Evolutionary conservation across 1,140 invertebrate species (phyloP).

Genomic region (Listronotus bonariensis): DNA sequence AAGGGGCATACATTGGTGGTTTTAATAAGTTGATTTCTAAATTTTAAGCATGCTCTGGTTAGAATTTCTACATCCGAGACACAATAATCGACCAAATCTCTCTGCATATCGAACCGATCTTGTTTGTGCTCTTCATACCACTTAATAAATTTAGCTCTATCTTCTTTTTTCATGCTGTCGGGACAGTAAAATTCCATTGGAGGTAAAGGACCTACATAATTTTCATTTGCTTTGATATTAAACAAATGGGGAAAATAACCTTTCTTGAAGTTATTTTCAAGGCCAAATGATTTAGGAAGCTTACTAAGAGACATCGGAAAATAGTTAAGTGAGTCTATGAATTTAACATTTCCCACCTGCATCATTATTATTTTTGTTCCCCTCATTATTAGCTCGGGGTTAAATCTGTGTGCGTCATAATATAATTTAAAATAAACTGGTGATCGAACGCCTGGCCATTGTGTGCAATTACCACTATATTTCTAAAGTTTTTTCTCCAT

Average conservation of each 20-base stretch:
- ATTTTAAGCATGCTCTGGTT: slow-evolving; percentile 21
- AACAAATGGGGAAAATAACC: slow-evolving; percentile 18
- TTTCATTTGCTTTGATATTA: slow-evolving; percentile 7
- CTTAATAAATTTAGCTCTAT: slow-evolving; percentile 23
- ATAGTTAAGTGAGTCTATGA: slow-evolving; percentile 26
- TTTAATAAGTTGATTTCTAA: slow-evolving; percentile 19
- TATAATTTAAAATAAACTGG: slow-evolving; percentile 17
- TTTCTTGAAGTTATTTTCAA: slow-evolving; percentile 10
- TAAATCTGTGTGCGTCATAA: slow-evolving; percentile 9
- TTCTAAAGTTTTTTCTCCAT: slow-evolving; percentile 12
- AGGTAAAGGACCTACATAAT: slow-evolving; percentile 8
- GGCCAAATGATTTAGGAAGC: slow-evolving; percentile 7
- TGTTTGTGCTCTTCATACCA: slow-evolving; percentile 30
- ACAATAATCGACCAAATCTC: slow-evolving; percentile 40
- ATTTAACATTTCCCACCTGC: slow-evolving; percentile 10
- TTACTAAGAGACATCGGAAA: slow-evolving; percentile 23
- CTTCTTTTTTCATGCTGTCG: slow-evolving; percentile 27
- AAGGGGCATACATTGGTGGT: slow-evolving; percentile 27
- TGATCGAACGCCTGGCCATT: slow-evolving; percentile 21
- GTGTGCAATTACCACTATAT: slow-evolving; percentile 13
- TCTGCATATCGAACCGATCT: slow-evolving; percentile 19
- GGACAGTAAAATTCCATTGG: slow-evolving; percentile 16
- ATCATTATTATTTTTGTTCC: slow-evolving; percentile 29
- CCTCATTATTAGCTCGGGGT: slow-evolving; percentile 17
- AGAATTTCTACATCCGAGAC: slow-evolving; percentile 32